These are phyloP conservation scores for Pristionchus entomophagus DNA, from an alignment of 2,888 invertebrate genomes.

Conservation along the genomic window DNA sequence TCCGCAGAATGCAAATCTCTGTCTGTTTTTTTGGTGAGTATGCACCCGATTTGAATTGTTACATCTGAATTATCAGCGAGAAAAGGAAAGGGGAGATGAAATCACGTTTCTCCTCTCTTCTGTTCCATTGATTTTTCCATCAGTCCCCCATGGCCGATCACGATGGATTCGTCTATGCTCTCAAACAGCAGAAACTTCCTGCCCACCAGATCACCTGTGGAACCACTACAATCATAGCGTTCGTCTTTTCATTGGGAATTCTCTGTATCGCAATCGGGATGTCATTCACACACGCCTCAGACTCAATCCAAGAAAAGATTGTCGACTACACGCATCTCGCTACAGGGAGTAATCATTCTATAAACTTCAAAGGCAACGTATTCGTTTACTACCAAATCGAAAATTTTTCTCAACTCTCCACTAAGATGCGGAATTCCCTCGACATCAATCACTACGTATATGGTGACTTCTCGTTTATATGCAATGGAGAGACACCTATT, in stretches of 20 bases:
- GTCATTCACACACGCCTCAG: background rate
- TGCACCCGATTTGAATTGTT: too few relatives aligned
- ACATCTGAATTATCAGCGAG: background rate
- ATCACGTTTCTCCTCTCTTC: background rate
- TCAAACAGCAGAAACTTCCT: conserved; percentile 13
- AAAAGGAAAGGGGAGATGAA: background rate
- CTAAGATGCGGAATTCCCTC: background rate
- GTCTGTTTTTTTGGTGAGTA: too few relatives aligned
- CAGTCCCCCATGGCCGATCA: background rate
- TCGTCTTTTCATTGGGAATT: background rate
- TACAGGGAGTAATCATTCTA: background rate
- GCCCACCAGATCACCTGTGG: background rate
- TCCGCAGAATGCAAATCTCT: too few relatives aligned
- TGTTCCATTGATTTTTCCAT: background rate
- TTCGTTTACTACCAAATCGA: conserved; percentile 7
- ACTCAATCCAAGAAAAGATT: background rate
- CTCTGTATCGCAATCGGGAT: conserved; percentile 13
- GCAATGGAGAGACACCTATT: background rate
- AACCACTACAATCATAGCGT: background rate
- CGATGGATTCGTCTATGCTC: background rate
- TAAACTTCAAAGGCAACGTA: background rate
- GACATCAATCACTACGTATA: background rate
- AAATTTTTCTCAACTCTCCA: background rate
- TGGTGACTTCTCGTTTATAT: background rate
- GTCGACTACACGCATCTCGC: background rate